Conservation (phyloP, 2,797 vertebrate genomes). For the Lepilemur septentrionalis region DNA sequence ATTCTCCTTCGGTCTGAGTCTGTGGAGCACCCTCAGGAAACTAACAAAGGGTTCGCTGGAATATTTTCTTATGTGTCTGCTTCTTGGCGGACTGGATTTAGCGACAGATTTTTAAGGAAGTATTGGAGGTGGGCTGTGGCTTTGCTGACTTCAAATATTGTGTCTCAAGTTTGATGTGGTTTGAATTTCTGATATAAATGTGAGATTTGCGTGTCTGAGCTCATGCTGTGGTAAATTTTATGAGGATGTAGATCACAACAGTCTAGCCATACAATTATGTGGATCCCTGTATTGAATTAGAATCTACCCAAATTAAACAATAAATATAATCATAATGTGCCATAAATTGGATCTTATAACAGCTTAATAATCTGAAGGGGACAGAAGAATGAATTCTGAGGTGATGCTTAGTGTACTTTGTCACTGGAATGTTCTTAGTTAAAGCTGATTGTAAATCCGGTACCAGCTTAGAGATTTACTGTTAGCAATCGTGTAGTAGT, state of each 20-base stretch:
- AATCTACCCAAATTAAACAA: constrained; percentile 53
- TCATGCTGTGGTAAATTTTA: constrained; percentile 36
- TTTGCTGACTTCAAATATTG: constrained; percentile 52
- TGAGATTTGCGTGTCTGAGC: constrained; percentile 2
- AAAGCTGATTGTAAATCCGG: constrained; percentile 15
- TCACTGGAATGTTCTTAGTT: constrained; percentile 32
- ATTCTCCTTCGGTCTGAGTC: constrained; percentile 37
- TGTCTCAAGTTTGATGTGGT: constrained; percentile 36
- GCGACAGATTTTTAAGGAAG: constrained; percentile 15
- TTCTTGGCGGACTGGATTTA: constrained; percentile 12
- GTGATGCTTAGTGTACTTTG: background rate
- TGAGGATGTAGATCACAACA: constrained; percentile 33
- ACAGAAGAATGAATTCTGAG: constrained; percentile 46
- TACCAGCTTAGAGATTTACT: background rate
- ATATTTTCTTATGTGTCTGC: background rate
- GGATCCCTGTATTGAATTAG: constrained; percentile 28
- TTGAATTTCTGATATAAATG: constrained; percentile 46
- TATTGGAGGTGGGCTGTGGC: constrained; percentile 9
- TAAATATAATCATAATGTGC: constrained; percentile 10
- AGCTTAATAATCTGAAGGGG: constrained; percentile 13
- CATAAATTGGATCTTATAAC: constrained; percentile 6
- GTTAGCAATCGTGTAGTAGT: background rate
- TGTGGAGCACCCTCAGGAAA: background rate
- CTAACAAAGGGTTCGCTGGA: background rate
- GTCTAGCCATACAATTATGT: constrained; percentile 33